phyloP scores from a whole-genome alignment of 2,797 vertebrate genomes.

The Rachycentron canadum region DNA sequence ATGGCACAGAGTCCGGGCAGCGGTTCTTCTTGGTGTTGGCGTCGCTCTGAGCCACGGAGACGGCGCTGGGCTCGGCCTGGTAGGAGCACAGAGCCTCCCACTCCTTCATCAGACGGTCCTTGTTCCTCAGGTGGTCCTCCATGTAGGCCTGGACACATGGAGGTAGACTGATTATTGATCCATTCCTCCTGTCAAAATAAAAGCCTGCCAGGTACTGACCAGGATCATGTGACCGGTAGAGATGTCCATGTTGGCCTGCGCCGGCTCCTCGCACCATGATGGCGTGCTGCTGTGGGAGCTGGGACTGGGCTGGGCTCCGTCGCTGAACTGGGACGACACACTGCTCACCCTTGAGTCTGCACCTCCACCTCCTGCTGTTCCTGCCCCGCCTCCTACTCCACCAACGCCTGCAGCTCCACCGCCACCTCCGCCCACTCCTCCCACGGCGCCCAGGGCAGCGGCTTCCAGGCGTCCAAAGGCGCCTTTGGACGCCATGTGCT shows the following conservation, averaged over 20 bases:
- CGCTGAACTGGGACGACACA: slow-evolving; percentile 97
- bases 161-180: no score
- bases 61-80: slow-evolving; percentile 93
- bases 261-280: slow-evolving; percentile 97
- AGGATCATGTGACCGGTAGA: slow-evolving; percentile 99
- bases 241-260: slow-evolving; percentile 99
- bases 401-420: slow-evolving; percentile 11
- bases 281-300: slow-evolving; percentile 98
- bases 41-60: slow-evolving; percentile 88
- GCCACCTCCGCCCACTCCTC: slow-evolving; percentile 56
- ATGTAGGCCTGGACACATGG: slow-evolving; percentile 88
- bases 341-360: slow-evolving; percentile 94
- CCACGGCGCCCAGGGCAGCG: slow-evolving; percentile 76
- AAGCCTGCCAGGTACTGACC: slow-evolving; percentile 80
- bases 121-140: slow-evolving; percentile 97
- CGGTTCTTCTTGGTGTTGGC: slow-evolving; percentile 95
- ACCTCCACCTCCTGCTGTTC: slow-evolving; percentile 66
- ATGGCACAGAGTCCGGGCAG: slow-evolving; percentile 91
- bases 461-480: slow-evolving; percentile 89
- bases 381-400: slow-evolving; percentile 27
- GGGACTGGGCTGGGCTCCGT: slow-evolving; percentile 94
- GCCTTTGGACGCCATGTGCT: slow-evolving; percentile 96
- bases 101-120: slow-evolving; percentile 94
- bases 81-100: slow-evolving; percentile 97
- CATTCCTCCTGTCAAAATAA: no score